These are phyloP conservation scores for Oscheius sp. DNA, from an alignment of 2,888 invertebrate species.

Conservation along the genomic window DNA sequence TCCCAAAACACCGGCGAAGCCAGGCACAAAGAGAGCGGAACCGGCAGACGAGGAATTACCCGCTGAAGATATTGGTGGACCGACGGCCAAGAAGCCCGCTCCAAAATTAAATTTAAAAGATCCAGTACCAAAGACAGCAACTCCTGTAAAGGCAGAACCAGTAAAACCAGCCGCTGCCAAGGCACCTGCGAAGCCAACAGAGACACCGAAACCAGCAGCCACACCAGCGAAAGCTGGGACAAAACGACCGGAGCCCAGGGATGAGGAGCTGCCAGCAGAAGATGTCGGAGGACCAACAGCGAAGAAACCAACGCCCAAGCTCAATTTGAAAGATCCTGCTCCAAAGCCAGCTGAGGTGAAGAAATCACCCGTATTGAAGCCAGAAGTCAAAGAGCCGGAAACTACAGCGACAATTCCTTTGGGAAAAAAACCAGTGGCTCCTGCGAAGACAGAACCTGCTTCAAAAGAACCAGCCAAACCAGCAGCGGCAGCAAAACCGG, in stretches of 20 bases:
- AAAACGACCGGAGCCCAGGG: constrained; percentile 28
- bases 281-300: constrained; percentile 8
- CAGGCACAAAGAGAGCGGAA: constrained; percentile 9
- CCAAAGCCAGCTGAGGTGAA: constrained; percentile 2
- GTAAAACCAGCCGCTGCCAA: background rate
- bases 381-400: constrained; percentile 39
- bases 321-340: constrained; percentile 18
- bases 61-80: constrained; percentile 41
- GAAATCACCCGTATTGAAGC: background rate
- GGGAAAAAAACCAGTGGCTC: constrained; percentile 30
- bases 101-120: constrained; percentile 43
- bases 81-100: constrained; percentile 8
- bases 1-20: constrained; percentile 26
- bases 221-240: constrained; percentile 10
- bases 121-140: constrained; percentile 38
- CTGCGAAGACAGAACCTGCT: background rate
- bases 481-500: constrained; percentile 14
- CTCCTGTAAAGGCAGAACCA: background rate
- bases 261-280: constrained; percentile 29
- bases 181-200: constrained; percentile 12
- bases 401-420: constrained; percentile 2
- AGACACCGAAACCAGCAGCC: background rate
- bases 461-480: constrained; percentile 7
- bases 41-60: constrained; percentile 46
- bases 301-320: constrained; percentile 26